Percentiles rank a stretch among this genome's conserved stretches.
These are phyloP conservation scores for Carabus problematicus DNA, from an alignment of 2,888 invertebrate genomes.

Conservation along the genomic window DNA sequence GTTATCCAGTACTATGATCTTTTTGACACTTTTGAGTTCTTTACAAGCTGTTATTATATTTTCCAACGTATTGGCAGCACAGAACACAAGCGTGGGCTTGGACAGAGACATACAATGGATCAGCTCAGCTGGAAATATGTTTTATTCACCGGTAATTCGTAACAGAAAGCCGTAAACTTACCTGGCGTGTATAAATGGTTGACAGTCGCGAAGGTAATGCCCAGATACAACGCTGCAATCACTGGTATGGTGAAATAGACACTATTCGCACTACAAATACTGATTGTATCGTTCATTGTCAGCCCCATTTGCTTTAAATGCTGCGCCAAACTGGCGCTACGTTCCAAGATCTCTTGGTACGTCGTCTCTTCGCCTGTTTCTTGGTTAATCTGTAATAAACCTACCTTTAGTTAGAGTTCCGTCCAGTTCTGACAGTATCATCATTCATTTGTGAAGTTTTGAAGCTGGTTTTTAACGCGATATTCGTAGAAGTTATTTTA, in stretches of 20 bases:
- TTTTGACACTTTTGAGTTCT: slow-evolving; percentile 62
- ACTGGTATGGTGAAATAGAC: slow-evolving; percentile 63
- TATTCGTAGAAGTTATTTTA: no score
- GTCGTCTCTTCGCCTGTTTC: slow-evolving; percentile 47
- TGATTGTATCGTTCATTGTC: slow-evolving; percentile 62
- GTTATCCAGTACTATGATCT: slow-evolving; percentile 65
- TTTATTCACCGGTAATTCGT: no score
- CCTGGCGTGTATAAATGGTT: slow-evolving; percentile 65
- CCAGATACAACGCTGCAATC: slow-evolving; percentile 62
- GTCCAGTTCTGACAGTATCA: neutral
- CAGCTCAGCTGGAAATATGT: slow-evolving; percentile 67
- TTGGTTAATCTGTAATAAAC: slow-evolving; percentile 48
- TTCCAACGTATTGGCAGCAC: slow-evolving; percentile 64
- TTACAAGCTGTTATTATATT: slow-evolving; percentile 63
- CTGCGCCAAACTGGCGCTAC: slow-evolving; percentile 49
- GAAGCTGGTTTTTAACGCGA: no score
- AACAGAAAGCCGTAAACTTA: slow-evolving; percentile 48
- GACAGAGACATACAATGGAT: slow-evolving; percentile 68
- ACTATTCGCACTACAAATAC: slow-evolving; percentile 65
- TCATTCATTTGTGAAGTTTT: neutral
- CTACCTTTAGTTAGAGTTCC: no score
- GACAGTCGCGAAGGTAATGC: slow-evolving; percentile 63
- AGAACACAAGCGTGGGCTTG: slow-evolving; percentile 70
- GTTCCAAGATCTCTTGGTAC: slow-evolving; percentile 47
- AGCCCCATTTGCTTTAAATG: slow-evolving; percentile 51